phyloP scores from a whole-genome alignment of 2,888 invertebrate genomes.

The Hirtodrosophila trivittata region DNA sequence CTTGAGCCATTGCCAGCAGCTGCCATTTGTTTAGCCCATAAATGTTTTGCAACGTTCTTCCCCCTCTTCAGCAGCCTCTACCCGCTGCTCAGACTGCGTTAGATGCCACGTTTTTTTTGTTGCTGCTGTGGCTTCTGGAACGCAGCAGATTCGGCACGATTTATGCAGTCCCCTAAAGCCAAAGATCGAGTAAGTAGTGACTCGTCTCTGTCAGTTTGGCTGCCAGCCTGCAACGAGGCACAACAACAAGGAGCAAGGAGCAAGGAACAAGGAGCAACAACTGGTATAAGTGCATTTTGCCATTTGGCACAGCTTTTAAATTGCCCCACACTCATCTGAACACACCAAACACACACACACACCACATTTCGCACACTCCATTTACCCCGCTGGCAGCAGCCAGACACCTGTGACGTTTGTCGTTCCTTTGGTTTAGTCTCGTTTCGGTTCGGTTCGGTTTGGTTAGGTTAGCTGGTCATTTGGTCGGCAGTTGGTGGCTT shows the following conservation, averaged over 20 bases:
- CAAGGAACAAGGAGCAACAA: constrained; percentile 12
- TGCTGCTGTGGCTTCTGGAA: constrained; percentile 16
- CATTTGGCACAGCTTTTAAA: constrained; percentile 52
- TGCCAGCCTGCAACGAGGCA: constrained; percentile 27
- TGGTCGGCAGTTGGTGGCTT: constrained; percentile 53
- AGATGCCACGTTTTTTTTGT: constrained; percentile 4
- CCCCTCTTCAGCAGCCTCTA: too few species aligned
- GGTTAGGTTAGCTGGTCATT: constrained; percentile 36
- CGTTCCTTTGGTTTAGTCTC: constrained; percentile 17
- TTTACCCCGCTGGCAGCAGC: constrained; percentile 6
- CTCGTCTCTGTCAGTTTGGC: constrained; percentile 20
- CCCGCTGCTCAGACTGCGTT: neutral
- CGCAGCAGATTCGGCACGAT: constrained; percentile 60
- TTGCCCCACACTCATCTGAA: neutral
- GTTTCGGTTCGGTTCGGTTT: neutral
- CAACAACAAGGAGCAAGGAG: constrained; percentile 11
- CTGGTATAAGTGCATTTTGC: constrained; percentile 64
- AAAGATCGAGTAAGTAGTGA: constrained; percentile 15
- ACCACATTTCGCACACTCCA: neutral
- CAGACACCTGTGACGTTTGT: constrained; percentile 57
- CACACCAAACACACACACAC: neutral
- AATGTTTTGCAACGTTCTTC: constrained; percentile 55
- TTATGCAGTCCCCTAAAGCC: constrained; percentile 43
- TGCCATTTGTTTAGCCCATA: constrained; percentile 70
- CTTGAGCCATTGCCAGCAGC: constrained; percentile 70